phyloP scores from a whole-genome alignment of 2,888 invertebrate genomes.

The Mythimna vitellina region DNA sequence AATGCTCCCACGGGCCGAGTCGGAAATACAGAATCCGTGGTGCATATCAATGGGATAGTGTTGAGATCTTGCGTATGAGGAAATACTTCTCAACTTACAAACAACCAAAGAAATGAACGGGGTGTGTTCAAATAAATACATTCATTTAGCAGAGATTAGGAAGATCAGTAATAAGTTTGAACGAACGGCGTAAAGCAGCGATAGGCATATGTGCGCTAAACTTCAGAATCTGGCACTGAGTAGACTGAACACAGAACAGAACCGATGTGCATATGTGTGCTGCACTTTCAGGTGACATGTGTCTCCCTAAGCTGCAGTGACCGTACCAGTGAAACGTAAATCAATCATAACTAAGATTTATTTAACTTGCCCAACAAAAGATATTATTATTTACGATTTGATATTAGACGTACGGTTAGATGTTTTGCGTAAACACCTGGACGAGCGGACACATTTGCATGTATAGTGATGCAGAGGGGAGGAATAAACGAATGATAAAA shows the following conservation, averaged over 20 bases:
- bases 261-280: neutral
- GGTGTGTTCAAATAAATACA: neutral
- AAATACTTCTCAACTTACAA: conserved; percentile 35
- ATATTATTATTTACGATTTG: conserved; percentile 11
- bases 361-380: neutral
- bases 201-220: neutral
- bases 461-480: conserved; percentile 5
- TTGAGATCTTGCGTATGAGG: conserved; percentile 25
- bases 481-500: conserved; percentile 34
- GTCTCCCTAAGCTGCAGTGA: neutral
- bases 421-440: conserved; percentile 25
- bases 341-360: neutral
- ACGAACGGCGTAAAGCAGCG: neutral
- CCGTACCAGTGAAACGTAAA: neutral
- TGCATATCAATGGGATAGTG: conserved; percentile 58
- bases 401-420: neutral
- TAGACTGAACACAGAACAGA: neutral
- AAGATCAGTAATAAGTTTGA: neutral
- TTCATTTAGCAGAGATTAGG: neutral
- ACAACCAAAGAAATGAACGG: neutral
- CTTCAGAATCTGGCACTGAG: no score
- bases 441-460: conserved; percentile 32
- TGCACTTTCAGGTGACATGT: neutral
- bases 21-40: conserved; percentile 61
- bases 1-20: conserved; percentile 56